These are phyloP conservation scores for Hystrix cristata DNA, from an alignment of 2,113 vertebrate genomes.

Conservation along the genomic window DNA sequence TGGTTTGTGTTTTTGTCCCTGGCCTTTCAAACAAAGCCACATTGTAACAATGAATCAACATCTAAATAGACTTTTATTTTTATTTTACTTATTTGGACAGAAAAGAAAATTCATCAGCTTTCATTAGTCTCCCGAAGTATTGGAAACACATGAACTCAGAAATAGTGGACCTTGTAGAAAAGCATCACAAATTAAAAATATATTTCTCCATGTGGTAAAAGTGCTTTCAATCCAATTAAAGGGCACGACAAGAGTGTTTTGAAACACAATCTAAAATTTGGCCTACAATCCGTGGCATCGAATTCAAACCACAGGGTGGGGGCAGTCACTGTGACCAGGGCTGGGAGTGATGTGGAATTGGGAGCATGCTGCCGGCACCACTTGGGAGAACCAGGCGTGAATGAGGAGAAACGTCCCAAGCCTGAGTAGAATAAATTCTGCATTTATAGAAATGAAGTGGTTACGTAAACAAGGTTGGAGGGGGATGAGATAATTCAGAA, in stretches of 20 bases:
- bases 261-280: slow-evolving; percentile 24
- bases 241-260: slow-evolving; percentile 58
- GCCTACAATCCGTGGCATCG: neutral
- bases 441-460: neutral
- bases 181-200: slow-evolving; percentile 86
- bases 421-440: slow-evolving; percentile 51
- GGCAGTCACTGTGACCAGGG: neutral
- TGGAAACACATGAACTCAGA: slow-evolving; percentile 77
- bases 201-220: slow-evolving; percentile 84
- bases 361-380: slow-evolving; percentile 51
- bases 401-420: neutral
- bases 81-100: slow-evolving; percentile 76
- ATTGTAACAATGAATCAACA: slow-evolving; percentile 57
- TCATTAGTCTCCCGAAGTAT: slow-evolving; percentile 70
- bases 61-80: slow-evolving; percentile 84
- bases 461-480: neutral
- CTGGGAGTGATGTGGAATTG: rapidly evolving
- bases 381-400: neutral
- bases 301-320: slow-evolving; percentile 25
- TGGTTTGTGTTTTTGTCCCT: neutral
- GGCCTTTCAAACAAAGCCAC: slow-evolving; percentile 24
- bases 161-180: slow-evolving; percentile 81
- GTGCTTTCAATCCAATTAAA: slow-evolving; percentile 73
- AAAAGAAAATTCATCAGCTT: slow-evolving; percentile 77
- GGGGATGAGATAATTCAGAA: neutral